Percentiles rank a stretch among this genome's conserved stretches.
phyloP scores from a whole-genome alignment of 1,140 invertebrate genomes.

The Venustaconcha ellipsiformis region DNA sequence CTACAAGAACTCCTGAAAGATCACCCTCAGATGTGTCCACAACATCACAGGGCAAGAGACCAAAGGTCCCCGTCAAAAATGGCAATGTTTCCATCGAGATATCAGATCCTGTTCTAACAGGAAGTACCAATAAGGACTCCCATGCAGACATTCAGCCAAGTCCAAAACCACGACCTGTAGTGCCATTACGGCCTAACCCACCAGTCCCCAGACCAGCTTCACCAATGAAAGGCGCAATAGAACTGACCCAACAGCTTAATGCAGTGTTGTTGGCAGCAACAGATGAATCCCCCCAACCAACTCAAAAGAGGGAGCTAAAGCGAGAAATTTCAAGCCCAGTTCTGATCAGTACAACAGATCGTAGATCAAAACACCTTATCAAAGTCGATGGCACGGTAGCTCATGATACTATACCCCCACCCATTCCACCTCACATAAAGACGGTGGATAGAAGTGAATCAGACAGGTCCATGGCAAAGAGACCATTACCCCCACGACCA shows the following conservation, averaged over 20 bases:
- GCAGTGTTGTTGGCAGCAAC: no score
- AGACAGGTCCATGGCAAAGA: neutral
- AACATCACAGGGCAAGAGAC: no score
- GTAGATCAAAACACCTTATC: slow-evolving; percentile 29
- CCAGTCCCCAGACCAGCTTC: neutral
- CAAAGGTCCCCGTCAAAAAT: no score
- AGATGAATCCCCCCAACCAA: no score
- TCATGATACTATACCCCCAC: slow-evolving; percentile 1
- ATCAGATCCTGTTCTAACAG: slow-evolving; percentile 20
- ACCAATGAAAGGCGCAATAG: no score
- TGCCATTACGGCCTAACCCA: neutral
- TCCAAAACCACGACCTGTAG: slow-evolving; percentile 10
- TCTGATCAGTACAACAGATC: slow-evolving; percentile 31
- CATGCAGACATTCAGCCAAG: slow-evolving; percentile 16
- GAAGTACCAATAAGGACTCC: slow-evolving; percentile 19
- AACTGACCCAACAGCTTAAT: no score
- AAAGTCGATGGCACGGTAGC: slow-evolving; percentile 12
- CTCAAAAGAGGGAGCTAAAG: slow-evolving; percentile 23
- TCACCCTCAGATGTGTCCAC: no score
- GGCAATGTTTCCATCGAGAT: slow-evolving; percentile 6
- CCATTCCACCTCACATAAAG: slow-evolving; percentile 19
- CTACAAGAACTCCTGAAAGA: no score
- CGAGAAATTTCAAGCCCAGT: slow-evolving; percentile 29
- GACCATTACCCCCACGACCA: slow-evolving; percentile 24
- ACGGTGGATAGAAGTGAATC: slow-evolving; percentile 12